Evolutionary conservation across 53 echinoderm and acorn worm species (phyloP).

Genomic region (Stichopus horrens): DNA sequence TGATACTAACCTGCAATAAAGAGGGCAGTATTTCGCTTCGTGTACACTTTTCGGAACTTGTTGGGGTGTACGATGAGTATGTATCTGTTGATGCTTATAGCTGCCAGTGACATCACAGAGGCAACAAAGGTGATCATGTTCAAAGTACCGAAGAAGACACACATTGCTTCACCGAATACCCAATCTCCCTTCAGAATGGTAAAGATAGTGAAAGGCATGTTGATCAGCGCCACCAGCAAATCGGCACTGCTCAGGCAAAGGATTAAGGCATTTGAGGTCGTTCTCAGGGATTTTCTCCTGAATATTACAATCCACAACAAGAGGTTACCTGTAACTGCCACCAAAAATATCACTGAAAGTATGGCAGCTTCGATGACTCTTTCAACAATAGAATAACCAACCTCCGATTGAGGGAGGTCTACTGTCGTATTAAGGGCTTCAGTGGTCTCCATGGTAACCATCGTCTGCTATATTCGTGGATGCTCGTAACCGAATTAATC

Average conservation of each 20-base stretch:
- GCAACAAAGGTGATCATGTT: constrained; percentile 93
- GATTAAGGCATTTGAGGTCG: constrained; percentile 85
- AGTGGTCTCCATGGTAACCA: neutral
- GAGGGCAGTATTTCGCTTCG: constrained; percentile 65
- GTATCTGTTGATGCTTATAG: constrained; percentile 90
- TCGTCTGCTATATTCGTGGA: too few species aligned
- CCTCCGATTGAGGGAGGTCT: neutral
- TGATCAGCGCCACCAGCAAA: constrained; percentile 71
- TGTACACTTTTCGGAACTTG: constrained; percentile 73
- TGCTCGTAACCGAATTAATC: too few species aligned
- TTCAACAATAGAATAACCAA: constrained; percentile 50
- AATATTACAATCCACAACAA: constrained; percentile 85
- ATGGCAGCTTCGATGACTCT: constrained; percentile 66
- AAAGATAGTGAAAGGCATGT: constrained; percentile 84
- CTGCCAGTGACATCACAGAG: constrained; percentile 95
- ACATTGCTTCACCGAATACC: constrained; percentile 55
- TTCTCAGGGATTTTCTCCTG: constrained; percentile 59
- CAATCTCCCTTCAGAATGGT: constrained; percentile 57
- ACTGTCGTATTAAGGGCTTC: neutral
- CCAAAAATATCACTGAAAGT: constrained; percentile 60
- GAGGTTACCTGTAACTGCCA: constrained; percentile 80
- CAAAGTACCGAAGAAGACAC: constrained; percentile 69
- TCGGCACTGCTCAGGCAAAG: constrained; percentile 95
- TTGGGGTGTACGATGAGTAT: constrained; percentile 81
- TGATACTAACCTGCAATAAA: constrained; percentile 75